Evolutionary conservation across 1,140 invertebrate genomes (phyloP), one percentile per base, ranked within the genome.

Genomic region (Rhagoletis pomonella): DNA sequence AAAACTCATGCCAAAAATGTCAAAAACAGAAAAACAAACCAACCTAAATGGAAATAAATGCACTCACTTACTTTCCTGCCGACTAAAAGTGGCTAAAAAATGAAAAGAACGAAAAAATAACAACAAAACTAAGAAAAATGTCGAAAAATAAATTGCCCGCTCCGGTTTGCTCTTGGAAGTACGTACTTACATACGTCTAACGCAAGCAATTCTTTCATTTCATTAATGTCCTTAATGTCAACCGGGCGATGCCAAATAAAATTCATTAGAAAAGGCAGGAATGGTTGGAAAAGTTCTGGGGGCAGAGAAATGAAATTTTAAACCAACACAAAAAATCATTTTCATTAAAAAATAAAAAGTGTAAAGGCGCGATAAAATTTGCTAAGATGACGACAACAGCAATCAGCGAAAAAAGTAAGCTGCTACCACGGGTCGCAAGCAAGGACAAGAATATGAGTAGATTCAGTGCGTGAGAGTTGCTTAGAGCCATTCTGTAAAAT

Each of bases 401-500:
- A 10, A 47, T 17, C 42, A 44, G 17, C 39, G 19, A 73, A 47
- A 42, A 1, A 77, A 44, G 50, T 55, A 55, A 55, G 50, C 50
- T 62, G 67, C 67, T 39, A 4, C n/a, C 29, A 4, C 4, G 29
- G 67, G 29, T 9, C 67, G 42, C 67, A 39, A 14, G 42, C 67
- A 39, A 14, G 5, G 64, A n/a, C 64, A 65, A 14, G 14, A 65
- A 6, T n/a, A 19, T 65, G 29, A 29, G 29, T 29, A 29, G 29
- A 29, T 29, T 29, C 29, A 39, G 17, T 65, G 17, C 17, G 17
- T 65, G 17, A 65, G 64, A 88, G 88, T 14, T 62, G 12, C 60
- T 62, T 17, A 87, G 87, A 87, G 88, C 89, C 88, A 89, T 89
- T 91, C 92, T 90, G 88, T 91, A 90, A 91, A 91, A 91, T 92